phyloP scores from a whole-genome alignment of 2,113 vertebrate genomes.

The Chelonoidis abingdonii region DNA sequence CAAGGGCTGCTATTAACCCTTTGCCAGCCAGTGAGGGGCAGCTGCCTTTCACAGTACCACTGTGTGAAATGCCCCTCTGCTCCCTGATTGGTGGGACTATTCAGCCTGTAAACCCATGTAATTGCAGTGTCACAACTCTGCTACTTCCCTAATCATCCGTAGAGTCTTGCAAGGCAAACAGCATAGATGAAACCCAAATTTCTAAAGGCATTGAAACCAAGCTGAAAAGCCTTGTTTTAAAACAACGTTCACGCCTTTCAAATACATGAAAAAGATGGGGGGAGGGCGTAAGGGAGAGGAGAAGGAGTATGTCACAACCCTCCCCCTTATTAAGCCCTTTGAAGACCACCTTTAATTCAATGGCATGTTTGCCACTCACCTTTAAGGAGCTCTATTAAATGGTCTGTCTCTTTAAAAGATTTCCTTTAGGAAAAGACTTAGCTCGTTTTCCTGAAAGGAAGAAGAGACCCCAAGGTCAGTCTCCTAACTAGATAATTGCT shows the following conservation, averaged over 20 bases:
- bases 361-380: background rate
- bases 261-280: background rate
- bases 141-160: too few species aligned
- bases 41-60: background rate
- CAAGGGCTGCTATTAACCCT: too few species aligned
- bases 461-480: conserved; percentile 47
- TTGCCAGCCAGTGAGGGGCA: too few species aligned
- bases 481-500: conserved; percentile 63
- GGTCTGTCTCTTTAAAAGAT: conserved; percentile 45
- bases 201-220: background rate
- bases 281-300: background rate
- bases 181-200: background rate
- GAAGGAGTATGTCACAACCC: background rate
- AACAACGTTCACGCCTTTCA: background rate
- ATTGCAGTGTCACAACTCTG: background rate
- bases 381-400: background rate
- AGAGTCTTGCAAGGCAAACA: background rate
- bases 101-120: background rate
- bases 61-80: background rate
- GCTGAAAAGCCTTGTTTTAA: background rate
- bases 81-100: background rate
- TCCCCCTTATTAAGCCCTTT: background rate
- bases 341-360: background rate
- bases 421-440: background rate
- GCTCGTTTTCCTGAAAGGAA: conserved; percentile 37